A percentile compares a stretch with the other conserved stretches of the same genome.
Evolutionary conservation across 2,797 vertebrate genomes (phyloP).

Genomic region (Lepus oiostolus): DNA sequence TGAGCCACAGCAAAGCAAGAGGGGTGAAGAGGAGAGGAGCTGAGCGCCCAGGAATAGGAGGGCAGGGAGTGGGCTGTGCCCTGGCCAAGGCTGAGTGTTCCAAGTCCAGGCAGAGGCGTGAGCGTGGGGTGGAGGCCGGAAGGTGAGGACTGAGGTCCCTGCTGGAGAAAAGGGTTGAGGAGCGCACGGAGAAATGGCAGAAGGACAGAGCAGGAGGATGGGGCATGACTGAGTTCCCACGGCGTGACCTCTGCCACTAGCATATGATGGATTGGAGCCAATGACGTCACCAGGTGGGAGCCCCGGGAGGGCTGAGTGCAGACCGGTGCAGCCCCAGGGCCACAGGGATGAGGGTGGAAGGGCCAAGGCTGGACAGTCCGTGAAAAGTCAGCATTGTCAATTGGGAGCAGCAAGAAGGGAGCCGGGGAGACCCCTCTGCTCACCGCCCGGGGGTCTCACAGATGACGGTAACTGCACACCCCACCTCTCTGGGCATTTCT

Average conservation of each 20-base stretch:
- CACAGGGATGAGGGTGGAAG: neutral
- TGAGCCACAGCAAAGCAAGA: neutral
- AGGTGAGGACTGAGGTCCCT: neutral
- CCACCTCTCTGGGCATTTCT: neutral
- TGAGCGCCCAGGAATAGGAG: neutral
- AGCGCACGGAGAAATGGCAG: accelerated
- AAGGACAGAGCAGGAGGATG: too few species aligned
- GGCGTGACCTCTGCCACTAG: neutral
- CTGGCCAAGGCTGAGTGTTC: neutral
- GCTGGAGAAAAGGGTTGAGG: neutral
- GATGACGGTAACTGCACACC: neutral
- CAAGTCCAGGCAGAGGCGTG: neutral
- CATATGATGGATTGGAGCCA: neutral
- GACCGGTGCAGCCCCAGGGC: neutral
- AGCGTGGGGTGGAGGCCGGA: neutral
- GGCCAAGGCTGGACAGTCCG: neutral
- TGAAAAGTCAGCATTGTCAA: neutral
- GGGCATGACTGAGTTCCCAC: neutral
- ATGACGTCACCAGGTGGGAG: neutral
- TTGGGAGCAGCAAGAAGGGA: neutral
- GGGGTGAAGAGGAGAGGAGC: neutral
- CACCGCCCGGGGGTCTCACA: neutral
- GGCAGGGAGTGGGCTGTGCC: neutral
- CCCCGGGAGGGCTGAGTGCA: neutral
- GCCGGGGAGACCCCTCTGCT: neutral